Evolutionary conservation across 1,140 invertebrate genomes (phyloP), one percentile per base, ranked within the genome.

Genomic region (Samia ricini): DNA sequence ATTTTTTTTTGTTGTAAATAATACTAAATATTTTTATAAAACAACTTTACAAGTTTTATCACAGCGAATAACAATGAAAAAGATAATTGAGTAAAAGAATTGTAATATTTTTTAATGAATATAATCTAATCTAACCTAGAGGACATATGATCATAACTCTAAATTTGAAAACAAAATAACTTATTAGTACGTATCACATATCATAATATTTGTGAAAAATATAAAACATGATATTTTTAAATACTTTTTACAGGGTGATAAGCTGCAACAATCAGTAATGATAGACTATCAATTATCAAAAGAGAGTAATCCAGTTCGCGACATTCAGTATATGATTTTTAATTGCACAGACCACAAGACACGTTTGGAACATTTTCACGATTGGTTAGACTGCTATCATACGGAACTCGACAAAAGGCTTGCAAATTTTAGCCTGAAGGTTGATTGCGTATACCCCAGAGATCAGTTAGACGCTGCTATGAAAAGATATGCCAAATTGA

Each of bases 181-280:
- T 60, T 83, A 91, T 10, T 92, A 93, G 73, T 92, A 91, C 1
- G 55, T 90, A 0, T 91, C 91, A 0, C 79, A 91, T 64, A 90
- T 87, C 0, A 66, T 92, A 20, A 89, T 89, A 55, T 67, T 83
- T 42, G 71, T 78, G 48, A 69, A 87, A 29, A 71, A 70, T 15
- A 68, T 77, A 2, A 52, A 60, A 6, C 89, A 85, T 60, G 26
- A 71, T 8, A 22, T 48, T 6, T 55, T 72, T 18, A 61, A 36
- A 24, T n/a, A n/a, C n/a, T 60, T 18, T 57, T 73, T 74, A 29
- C 66, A 77, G 69, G 50, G 60, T 15, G 64, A 68, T 5, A 66
- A 64, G 22, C 57, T 66, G 19, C 7, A 29, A 18, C 48, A 67
- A 42, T 64, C 60, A 42, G 60, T 72, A 6, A 63, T 74, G 56